A percentile compares a stretch with the other conserved stretches of the same genome.
phyloP scores from a whole-genome alignment of 92 coral and sea anemone genomes.

The Meandrina meandrites region DNA sequence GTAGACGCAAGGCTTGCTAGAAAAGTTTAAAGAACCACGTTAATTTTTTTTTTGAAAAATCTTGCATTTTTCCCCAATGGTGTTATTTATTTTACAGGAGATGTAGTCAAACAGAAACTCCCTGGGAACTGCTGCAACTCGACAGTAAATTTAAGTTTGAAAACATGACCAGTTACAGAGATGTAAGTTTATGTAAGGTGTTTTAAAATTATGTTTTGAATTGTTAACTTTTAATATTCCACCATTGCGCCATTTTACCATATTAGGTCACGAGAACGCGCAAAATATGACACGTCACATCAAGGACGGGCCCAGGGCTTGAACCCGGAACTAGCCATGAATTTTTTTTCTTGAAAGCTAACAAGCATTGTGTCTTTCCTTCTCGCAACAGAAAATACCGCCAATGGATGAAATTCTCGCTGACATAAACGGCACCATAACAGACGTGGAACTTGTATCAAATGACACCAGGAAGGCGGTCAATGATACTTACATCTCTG shows the following conservation, averaged over 20 bases:
- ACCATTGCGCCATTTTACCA: no score
- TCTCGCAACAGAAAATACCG: slow-evolving; percentile 62
- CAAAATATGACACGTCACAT: no score
- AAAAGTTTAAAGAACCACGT: no score
- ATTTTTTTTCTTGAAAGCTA: neutral
- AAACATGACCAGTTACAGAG: slow-evolving; percentile 66
- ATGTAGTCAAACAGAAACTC: slow-evolving; percentile 68
- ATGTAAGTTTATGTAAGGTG: slow-evolving; percentile 57
- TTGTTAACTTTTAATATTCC: no score
- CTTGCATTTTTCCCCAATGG: no score
- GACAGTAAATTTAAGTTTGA: slow-evolving; percentile 73
- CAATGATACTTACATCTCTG: slow-evolving; percentile 56
- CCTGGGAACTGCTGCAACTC: slow-evolving; percentile 76
- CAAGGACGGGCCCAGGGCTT: no score
- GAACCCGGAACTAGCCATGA: no score
- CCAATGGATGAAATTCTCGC: slow-evolving; percentile 74
- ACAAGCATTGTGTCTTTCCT: no score
- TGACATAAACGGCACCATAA: slow-evolving; percentile 52
- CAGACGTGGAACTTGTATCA: slow-evolving; percentile 54
- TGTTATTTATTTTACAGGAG: slow-evolving; percentile 45
- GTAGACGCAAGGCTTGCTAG: no score
- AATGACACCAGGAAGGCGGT: slow-evolving; percentile 49
- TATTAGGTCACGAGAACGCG: no score
- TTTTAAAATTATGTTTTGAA: neutral
- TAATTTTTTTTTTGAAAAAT: no score